Percentiles rank a stretch among this genome's conserved stretches.
These are phyloP conservation scores for Channa argus DNA, from an alignment of 2,113 vertebrate genomes.

Conservation along the genomic window DNA sequence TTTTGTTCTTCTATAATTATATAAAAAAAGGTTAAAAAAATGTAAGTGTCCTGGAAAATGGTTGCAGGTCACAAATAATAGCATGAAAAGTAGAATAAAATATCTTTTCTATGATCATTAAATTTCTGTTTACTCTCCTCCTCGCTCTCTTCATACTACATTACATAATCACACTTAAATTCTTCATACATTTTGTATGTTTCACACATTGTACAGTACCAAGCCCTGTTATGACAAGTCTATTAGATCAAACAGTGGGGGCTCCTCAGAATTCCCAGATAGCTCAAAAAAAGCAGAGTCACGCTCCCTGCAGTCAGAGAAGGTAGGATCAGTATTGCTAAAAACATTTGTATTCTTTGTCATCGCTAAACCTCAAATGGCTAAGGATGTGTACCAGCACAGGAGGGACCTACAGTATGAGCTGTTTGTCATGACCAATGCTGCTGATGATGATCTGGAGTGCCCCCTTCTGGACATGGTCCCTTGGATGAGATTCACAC, in stretches of 20 bases:
- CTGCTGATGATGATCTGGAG: constrained; percentile 56
- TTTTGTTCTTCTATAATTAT: too few species aligned
- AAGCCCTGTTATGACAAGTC: too few species aligned
- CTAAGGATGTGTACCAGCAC: constrained; percentile 18
- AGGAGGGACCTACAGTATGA: constrained; percentile 33
- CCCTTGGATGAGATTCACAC: constrained; percentile 40
- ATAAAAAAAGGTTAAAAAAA: too few species aligned
- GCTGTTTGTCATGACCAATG: constrained; percentile 44
- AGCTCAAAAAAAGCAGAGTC: constrained; percentile 60
- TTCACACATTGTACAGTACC: too few species aligned
- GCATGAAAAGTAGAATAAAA: too few species aligned
- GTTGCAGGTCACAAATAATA: too few species aligned
- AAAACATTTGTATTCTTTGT: constrained; percentile 13
- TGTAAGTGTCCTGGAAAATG: too few species aligned
- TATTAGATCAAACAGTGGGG: neutral
- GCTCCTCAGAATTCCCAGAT: constrained; percentile 33
- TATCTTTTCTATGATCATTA: too few species aligned
- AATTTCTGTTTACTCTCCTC: too few species aligned
- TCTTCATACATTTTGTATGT: too few species aligned
- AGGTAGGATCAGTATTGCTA: constrained; percentile 36
- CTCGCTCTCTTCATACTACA: too few species aligned
- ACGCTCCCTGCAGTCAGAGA: constrained; percentile 26
- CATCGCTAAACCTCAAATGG: neutral
- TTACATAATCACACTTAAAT: too few species aligned
- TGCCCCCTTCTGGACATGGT: constrained; percentile 36